phyloP scores from a whole-genome alignment of 2,113 vertebrate species.

The Steatornis caripensis region DNA sequence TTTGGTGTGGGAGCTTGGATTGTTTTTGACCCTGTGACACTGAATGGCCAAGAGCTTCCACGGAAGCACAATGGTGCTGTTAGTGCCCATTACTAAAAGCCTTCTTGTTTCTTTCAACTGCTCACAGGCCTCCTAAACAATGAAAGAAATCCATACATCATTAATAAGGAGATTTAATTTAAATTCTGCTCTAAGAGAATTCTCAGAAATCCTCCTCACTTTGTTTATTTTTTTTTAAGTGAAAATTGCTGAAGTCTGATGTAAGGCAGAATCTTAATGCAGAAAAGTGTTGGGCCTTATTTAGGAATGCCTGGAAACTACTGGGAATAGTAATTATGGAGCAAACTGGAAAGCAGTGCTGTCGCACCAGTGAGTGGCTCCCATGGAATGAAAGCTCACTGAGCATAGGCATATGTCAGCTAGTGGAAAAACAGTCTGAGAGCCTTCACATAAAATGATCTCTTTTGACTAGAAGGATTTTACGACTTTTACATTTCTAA shows the following conservation, averaged over 20 bases:
- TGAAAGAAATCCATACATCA: slow-evolving; percentile 63
- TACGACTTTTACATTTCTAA: background rate
- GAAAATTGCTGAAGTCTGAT: slow-evolving; percentile 24
- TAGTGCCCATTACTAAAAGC: slow-evolving; percentile 59
- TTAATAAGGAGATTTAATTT: slow-evolving; percentile 62
- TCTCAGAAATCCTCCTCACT: background rate
- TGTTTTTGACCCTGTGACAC: slow-evolving; percentile 63
- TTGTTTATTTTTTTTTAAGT: background rate
- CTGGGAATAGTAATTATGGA: background rate
- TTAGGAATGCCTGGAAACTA: background rate
- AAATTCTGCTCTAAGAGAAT: slow-evolving; percentile 40
- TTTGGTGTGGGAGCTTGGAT: slow-evolving; percentile 57
- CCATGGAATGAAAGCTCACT: background rate
- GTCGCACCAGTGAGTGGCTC: background rate
- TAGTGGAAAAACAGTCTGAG: background rate
- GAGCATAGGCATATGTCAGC: background rate
- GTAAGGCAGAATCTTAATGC: slow-evolving; percentile 7
- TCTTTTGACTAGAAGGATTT: background rate
- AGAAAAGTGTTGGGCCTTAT: background rate
- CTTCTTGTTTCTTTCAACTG: slow-evolving; percentile 63
- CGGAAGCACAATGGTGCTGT: slow-evolving; percentile 61
- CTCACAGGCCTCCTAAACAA: slow-evolving; percentile 44
- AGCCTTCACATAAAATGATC: background rate
- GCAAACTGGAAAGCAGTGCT: background rate
- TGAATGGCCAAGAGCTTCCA: slow-evolving; percentile 59